Percentiles rank a stretch among this genome's conserved stretches.
phyloP scores from a whole-genome alignment of 2,113 vertebrate genomes.

The Macquaria australasica region DNA sequence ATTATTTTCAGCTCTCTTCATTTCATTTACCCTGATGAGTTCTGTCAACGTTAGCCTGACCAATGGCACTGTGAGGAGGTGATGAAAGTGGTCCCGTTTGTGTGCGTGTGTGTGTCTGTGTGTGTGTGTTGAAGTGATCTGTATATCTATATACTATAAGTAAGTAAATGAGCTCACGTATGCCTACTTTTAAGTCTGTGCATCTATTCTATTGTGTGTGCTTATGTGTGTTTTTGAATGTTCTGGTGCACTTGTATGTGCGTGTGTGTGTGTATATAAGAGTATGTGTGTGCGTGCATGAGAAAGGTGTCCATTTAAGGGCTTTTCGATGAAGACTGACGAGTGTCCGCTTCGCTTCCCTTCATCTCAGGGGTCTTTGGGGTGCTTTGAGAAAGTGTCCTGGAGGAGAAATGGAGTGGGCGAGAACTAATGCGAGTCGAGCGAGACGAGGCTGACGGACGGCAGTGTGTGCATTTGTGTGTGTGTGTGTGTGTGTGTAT shows the following conservation, averaged over 20 bases:
- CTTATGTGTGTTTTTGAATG: conserved; percentile 14
- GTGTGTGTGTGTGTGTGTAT: conserved; percentile 11
- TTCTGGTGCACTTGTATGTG: background rate
- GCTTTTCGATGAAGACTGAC: conserved; percentile 65
- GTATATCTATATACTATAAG: background rate
- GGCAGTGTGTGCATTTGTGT: conserved; percentile 16
- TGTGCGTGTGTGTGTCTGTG: background rate
- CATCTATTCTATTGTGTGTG: background rate
- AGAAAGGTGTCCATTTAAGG: conserved; percentile 44
- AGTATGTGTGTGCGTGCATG: background rate
- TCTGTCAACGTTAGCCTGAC: conserved; percentile 54
- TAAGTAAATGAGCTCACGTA: background rate
- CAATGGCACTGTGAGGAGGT: conserved; percentile 17
- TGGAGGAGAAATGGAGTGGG: conserved; percentile 57
- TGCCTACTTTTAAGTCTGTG: background rate
- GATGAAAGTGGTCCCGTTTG: background rate
- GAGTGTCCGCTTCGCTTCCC: conserved; percentile 39
- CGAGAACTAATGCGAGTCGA: conserved; percentile 23
- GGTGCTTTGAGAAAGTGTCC: conserved; percentile 53
- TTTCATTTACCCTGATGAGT: conserved; percentile 54
- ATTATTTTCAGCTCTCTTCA: conserved; percentile 47
- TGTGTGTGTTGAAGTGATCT: background rate
- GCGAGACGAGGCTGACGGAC: conserved; percentile 43
- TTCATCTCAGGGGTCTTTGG: conserved; percentile 45
- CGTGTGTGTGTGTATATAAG: background rate